Percentiles rank a stretch among this genome's conserved stretches.
phyloP scores from a whole-genome alignment of 2,888 invertebrate genomes.

The Luperina testacea region DNA sequence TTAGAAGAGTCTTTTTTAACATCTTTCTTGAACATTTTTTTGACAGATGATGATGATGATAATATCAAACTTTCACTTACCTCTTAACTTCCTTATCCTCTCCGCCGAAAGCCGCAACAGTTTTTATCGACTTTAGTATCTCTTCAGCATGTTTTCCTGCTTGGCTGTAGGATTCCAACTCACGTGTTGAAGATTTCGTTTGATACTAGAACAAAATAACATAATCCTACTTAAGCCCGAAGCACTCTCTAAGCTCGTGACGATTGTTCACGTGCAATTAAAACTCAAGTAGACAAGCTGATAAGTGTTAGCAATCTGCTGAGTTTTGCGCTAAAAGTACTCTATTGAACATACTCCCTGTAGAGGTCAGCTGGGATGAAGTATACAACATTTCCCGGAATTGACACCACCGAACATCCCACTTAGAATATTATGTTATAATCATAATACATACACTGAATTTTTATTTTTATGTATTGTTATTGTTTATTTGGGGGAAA shows the following conservation, averaged over 20 bases:
- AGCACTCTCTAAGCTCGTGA: constrained; percentile 1
- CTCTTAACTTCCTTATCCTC: constrained; percentile 93
- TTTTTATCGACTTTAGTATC: constrained; percentile 93
- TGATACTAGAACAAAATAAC: constrained; percentile 84
- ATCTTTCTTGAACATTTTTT: too few relatives aligned
- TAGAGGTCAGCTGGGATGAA: neutral
- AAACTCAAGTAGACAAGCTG: constrained; percentile 16
- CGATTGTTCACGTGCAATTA: constrained; percentile 21
- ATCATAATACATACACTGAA: too few relatives aligned
- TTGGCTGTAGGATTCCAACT: constrained; percentile 93
- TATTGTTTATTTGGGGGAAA: too few relatives aligned
- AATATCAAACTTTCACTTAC: constrained; percentile 73
- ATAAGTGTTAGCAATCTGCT: constrained; percentile 3
- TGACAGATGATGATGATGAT: neutral
- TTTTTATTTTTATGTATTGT: too few relatives aligned
- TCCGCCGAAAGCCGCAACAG: constrained; percentile 94
- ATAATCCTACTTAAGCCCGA: constrained; percentile 12
- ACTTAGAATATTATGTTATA: too few relatives aligned
- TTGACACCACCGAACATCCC: too few relatives aligned
- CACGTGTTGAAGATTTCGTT: constrained; percentile 92
- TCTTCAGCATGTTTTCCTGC: constrained; percentile 95
- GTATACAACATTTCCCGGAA: too few relatives aligned
- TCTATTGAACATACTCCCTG: neutral
- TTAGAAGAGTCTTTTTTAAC: neutral
- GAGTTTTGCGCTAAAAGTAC: neutral